Evolutionary conservation across 1,140 invertebrate species (phyloP), one percentile per base, ranked within the genome.

Genomic region (Cherax destructor): DNA sequence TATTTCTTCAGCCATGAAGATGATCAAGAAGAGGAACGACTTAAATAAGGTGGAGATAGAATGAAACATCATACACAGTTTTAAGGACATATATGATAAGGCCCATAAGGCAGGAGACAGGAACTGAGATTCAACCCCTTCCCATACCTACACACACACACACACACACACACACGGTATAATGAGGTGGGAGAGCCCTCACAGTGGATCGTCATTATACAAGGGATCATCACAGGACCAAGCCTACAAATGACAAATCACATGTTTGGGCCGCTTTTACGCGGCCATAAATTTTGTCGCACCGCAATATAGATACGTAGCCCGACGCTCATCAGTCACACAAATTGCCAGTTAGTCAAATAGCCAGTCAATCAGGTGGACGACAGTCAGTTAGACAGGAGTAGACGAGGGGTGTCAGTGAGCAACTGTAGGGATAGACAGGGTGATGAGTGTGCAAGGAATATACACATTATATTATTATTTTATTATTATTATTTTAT

Each of bases 161-260:
- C 52, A 56, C 52, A 80, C 79, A 80, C 50, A 56, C 52, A 56
- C 52, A 41, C 30, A 61, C 52, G n/a, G 59, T n/a, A 83, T 69
- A 83, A 83, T 83, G 81, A 83, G 81, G 81, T 83, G 81, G 81
- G 10, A 69, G 81, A 41, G 81, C 59, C 30, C 69, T 61, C 59
- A 49, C 69, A 56, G 52, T 83, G 81, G 81, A 65, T 69, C 81
- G 81, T 69, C 81, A 69, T 69, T 69, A 83, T 83, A 83, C 81
- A 24, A 10, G 30, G 59, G 81, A 69, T 83, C 50, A 83, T 61
- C 81, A 10, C 49, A 61, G 49, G 52, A 56, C 59, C 61, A 24
- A 69, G 13, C 81, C 41, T 65, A 65, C 59, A 41, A 47, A 65
- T 83, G 81, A 83, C 81, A 83, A 83, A 83, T 83, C 81, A 65